Evolutionary conservation across 30 jellyfish, hydroid and myxozoan genomes (phyloP).

Genomic region (Hydractinia echinata): DNA sequence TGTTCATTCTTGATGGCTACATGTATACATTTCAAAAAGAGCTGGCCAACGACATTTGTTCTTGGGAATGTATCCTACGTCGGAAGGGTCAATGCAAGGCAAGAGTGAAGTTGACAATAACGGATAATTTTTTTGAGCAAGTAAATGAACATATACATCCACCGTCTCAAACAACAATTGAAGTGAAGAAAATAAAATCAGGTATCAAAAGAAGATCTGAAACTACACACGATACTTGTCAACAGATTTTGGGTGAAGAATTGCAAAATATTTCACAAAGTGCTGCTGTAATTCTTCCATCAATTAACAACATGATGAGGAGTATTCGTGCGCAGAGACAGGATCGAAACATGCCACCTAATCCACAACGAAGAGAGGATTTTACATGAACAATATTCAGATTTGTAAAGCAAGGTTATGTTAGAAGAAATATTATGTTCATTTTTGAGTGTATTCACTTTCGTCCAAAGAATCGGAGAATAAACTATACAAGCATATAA

Average conservation of each 20-base stretch:
- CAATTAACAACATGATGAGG: neutral
- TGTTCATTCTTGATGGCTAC: too few relatives aligned
- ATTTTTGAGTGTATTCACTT: too few relatives aligned
- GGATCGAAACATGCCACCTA: constrained; percentile 6
- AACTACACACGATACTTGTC: constrained; percentile 14
- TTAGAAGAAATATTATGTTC: too few relatives aligned
- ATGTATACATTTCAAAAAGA: neutral
- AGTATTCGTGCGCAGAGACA: constrained; percentile 22
- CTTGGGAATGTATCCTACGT: constrained; percentile 28
- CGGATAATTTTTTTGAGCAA: constrained; percentile 14
- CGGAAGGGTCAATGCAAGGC: constrained; percentile 40
- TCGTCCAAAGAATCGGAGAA: too few relatives aligned
- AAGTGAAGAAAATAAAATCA: constrained; percentile 16
- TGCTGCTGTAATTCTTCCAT: constrained; percentile 22
- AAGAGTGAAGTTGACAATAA: constrained; percentile 9
- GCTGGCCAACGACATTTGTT: neutral
- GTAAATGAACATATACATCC: constrained; percentile 34
- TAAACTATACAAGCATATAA: too few relatives aligned
- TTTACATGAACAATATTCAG: too few relatives aligned
- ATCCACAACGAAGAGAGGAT: too few relatives aligned
- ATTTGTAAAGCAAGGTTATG: too few relatives aligned
- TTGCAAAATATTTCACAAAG: constrained; percentile 10
- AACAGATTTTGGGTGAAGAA: constrained; percentile 18
- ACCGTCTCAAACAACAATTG: neutral
- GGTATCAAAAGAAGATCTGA: constrained; percentile 31